Base-by-base conservation (phyloP, 1,140 invertebrate genomes). In the Solen grandis region DNA sequence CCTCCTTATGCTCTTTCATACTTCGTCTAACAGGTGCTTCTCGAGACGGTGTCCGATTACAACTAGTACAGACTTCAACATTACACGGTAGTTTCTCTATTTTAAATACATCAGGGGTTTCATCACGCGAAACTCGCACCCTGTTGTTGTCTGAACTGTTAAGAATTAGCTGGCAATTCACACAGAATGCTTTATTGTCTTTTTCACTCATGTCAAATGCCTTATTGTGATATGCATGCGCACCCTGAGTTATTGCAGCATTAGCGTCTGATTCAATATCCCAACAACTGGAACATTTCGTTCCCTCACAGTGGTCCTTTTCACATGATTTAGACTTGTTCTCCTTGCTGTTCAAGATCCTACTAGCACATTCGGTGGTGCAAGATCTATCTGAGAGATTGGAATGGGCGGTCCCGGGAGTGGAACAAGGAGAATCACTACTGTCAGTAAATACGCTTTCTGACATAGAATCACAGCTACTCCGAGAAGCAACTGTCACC, bases 391-490 rank as follows among this genome's bases (percentile, higher is more conserved):
- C 54, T 22, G n/a, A 33, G 31, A 35, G 54, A 16, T 16, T 14
- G 38, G 57, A 25, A 8, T 50, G 22, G 0, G 60, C 25, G 27
- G 55, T n/a, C 3, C 14, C 38, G 3, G 60, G 29, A 29, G 68
- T 38, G 1, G 68, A 63, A 38, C 65, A 70, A 19, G 60, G 5
- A 38, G 77, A 80, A 2, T 70, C 55, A 41, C 36, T 72, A 54
- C 69, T 80, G 5, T 63, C 59, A 70, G 27, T 65, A 10, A 46
- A 13, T 22, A 62, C 33, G 31, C 66, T 72, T 22, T 80, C 77
- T 5, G 77, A 80, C 16, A 80, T 55, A 0, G 77, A 80, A 3
- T 55, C 77, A 41, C 77, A 80, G 25, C 54, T 63, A 31, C 68
- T 73, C 0, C 77, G 27, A 14, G 77, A 80, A 2, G 66, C 68